Base-by-base conservation (phyloP, 2,797 vertebrate species). In the Intellagama lesueurii region DNA sequence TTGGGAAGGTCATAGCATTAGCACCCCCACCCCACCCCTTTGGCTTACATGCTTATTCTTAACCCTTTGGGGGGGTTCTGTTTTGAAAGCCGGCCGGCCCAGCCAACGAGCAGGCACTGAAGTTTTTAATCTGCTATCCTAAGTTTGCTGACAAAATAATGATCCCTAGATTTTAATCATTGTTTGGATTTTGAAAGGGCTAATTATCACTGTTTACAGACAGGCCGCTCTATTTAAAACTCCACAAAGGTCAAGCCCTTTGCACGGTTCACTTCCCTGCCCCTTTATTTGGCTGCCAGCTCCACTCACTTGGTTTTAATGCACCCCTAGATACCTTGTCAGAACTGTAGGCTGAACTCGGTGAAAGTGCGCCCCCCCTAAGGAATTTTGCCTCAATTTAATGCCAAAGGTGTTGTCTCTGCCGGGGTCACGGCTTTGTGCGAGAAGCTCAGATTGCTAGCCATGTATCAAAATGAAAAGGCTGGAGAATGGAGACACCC, bases 81-180 rank as follows among this genome's bases (percentile, higher is more conserved):
- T 47, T 52, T 64, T 87, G 86, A 91, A 90, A 90, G 90, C 80
- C 44, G 8, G 49, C 16, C 16, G 69, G 81, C 81, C 5, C 72
- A 68, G 69, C 1, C 85, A 93, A 87, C 60, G 12, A 90, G 69
- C 92, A 91, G 89, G 87, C 93, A 91, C 91, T 95, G 88, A 80
- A 94, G 94, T 96, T 89, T 97, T 96, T 95, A 97, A 96, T 96
- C 93, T 95, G 91, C 93, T 92, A 94, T 96, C 94, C 95, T 95
- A 96, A 94, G 95, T 96, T 96, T 95, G 93, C 93, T 91, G 96
- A 96, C 95, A 97, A 97, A 97, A 96, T 97, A 96, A 96, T 94
- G 94, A 95, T 95, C 78, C 95, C 47, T 94, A 94, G 95, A 96
- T 96, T 97, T 97, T 95, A 94, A 95, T 96, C 93, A 85, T 44